Base-by-base conservation (phyloP, 2,113 vertebrate species). In the Scortum barcoo region DNA sequence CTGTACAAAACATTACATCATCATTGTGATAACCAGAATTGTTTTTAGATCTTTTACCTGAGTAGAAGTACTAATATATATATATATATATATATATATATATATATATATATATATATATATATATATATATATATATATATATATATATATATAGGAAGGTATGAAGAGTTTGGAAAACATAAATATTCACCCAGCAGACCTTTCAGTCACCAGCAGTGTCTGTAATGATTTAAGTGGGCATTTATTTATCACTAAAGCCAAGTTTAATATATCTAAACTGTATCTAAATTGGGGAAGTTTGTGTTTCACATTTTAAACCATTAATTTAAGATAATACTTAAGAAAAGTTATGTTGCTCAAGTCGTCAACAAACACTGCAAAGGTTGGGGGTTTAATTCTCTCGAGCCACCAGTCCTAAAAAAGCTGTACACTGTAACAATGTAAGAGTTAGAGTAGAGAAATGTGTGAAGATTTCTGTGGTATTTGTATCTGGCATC, bases 401-500 rank as follows among this genome's bases (percentile, higher is more conserved):
- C 4, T 24, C n/a, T 72, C 56, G 26, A 17, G 14, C 8, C 19
- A n/a, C 40, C 5, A 14, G 12, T 46, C 17, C 24, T 57, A n/a
- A 65, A 58, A 36, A 62, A 16, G 2, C 10, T 28, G 22, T 2
- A 33, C 2, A 22, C 20, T 26, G 42, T 12, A 66, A 30, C 36
- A 24, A 19, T 51, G 10, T 36, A 48, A 62, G 62, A 76, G 62
- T 72, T 28, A 30, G 48, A 85, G 28, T 1, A 57, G 30, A 61
- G 38, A 0, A 30, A 40, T 46, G 22, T 66, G n/a, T 70, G 46
- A n/a, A 46, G 42, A n/a, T 16, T 71, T 53, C 28, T 42, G 22
- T 68, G n/a, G 7, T 68, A 28, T 42, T 61, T 80, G 24, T 78
- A 70, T 68, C 50, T 54, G 7, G 40, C 63, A 30, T 67, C 48